Conservation (phyloP, 2,113 vertebrate genomes). For the human region DNA sequence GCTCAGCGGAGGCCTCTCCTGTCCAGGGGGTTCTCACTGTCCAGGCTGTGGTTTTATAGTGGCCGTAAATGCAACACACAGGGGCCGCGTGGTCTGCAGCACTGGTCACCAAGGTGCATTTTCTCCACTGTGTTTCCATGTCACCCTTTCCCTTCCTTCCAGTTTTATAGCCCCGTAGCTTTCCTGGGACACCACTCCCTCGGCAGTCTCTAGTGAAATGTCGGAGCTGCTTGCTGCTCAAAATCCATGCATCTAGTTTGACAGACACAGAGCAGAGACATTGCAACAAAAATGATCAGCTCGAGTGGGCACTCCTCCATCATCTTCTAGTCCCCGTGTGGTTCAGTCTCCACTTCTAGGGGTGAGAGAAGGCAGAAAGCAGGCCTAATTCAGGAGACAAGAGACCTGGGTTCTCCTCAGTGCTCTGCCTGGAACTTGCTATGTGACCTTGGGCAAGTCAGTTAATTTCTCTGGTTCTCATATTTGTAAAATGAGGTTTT, state of each 20-base stretch:
- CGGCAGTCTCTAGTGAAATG: not conserved
- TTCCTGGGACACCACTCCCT: not conserved
- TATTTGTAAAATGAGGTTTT: not conserved
- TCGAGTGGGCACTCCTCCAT: no score
- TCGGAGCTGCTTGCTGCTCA: not conserved
- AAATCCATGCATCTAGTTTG: fast-evolving
- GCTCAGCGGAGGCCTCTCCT: not conserved
- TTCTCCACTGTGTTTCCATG: not conserved
- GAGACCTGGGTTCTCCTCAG: not conserved
- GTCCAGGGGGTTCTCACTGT: not conserved
- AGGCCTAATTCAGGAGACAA: no score
- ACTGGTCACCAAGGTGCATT: not conserved
- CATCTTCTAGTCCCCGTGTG: fast-evolving
- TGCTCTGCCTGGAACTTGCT: not conserved
- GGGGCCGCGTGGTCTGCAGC: fast-evolving
- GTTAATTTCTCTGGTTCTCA: not conserved
- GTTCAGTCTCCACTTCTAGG: not conserved
- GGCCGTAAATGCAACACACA: not conserved
- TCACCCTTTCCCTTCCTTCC: not conserved
- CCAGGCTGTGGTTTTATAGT: not conserved
- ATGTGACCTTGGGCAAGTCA: not conserved
- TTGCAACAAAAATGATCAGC: no score
- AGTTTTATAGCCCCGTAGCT: not conserved
- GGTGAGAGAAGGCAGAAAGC: fast-evolving
- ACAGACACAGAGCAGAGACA: not conserved